A percentile compares a stretch with the other conserved stretches of the same genome.
phyloP scores from a whole-genome alignment of 2,113 vertebrate genomes.

The Lamprotornis superbus region DNA sequence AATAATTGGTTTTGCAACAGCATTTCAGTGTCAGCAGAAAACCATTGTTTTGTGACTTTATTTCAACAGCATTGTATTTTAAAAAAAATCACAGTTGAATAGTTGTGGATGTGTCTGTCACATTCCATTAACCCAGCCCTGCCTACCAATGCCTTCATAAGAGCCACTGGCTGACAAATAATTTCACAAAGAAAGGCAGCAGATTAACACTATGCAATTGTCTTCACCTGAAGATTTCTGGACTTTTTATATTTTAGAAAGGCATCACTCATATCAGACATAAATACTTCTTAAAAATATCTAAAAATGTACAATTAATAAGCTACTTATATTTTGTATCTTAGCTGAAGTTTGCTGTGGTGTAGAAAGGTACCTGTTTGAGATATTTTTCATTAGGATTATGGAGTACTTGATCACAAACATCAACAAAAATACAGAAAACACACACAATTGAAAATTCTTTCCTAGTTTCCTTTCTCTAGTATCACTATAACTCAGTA shows the following conservation, averaged over 20 bases:
- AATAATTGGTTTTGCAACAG: conserved; percentile 8
- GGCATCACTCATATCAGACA: rapidly evolving
- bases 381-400: neutral
- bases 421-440: neutral
- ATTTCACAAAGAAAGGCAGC: neutral
- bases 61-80: neutral
- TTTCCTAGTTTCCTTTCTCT: neutral
- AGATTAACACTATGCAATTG: neutral
- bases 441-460: rapidly evolving
- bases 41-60: conserved; percentile 6
- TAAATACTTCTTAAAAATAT: neutral
- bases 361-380: neutral
- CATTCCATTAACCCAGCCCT: neutral
- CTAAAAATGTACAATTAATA: neutral
- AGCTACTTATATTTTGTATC: neutral
- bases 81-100: neutral
- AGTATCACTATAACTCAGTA: neutral
- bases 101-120: neutral
- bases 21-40: conserved; percentile 9
- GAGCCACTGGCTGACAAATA: neutral
- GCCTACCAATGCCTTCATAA: neutral
- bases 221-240: neutral
- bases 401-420: neutral
- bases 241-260: neutral
- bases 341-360: neutral